These are phyloP conservation scores for Myotis vivesi DNA, from an alignment of 2,797 vertebrate genomes.

Conservation along the genomic window DNA sequence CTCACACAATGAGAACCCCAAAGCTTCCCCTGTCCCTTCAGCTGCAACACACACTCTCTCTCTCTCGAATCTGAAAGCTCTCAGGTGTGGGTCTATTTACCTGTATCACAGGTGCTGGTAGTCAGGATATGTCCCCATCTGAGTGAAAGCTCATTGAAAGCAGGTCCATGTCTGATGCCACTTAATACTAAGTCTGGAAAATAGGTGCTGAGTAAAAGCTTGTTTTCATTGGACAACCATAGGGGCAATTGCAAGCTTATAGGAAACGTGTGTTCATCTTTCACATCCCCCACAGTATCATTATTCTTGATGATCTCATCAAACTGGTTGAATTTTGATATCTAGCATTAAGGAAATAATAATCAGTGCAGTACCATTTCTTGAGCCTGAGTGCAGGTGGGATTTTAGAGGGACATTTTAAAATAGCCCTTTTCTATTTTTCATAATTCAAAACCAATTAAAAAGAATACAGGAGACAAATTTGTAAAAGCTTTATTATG, in stretches of 20 bases:
- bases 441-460: not conserved
- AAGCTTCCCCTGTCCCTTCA: not conserved
- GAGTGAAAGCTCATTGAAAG: not conserved
- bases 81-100: rapidly evolving
- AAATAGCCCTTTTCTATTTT: not conserved
- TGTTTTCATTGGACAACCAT: not conserved
- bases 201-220: not conserved
- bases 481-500: not conserved
- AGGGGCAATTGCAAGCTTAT: not conserved
- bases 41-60: not conserved
- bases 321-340: not conserved
- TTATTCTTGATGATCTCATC: not conserved
- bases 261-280: not conserved
- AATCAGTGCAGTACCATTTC: not conserved
- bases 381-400: not conserved
- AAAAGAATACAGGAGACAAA: not conserved
- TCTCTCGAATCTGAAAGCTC: not conserved
- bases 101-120: not conserved
- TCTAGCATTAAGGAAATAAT: constrained; percentile 12
- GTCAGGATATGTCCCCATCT: not conserved
- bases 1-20: not conserved
- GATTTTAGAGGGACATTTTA: not conserved
- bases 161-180: not conserved
- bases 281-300: not conserved
- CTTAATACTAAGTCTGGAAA: not conserved